These are phyloP conservation scores for Brenthis daphne DNA, from an alignment of 2,888 invertebrate species.

Conservation along the genomic window DNA sequence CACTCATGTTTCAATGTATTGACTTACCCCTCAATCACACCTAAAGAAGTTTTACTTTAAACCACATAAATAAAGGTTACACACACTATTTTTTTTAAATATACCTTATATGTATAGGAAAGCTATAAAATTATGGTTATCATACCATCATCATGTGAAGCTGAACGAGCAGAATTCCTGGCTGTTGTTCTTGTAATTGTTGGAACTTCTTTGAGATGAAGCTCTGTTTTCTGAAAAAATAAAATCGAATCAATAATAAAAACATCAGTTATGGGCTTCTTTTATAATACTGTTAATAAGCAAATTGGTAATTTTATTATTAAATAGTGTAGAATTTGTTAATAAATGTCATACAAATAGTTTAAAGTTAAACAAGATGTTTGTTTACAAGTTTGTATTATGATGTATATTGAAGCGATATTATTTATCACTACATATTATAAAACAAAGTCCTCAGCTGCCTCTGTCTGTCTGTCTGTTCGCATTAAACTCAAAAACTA, in stretches of 20 bases:
- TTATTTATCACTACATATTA: no score
- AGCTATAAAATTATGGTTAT: background rate
- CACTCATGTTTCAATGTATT: no score
- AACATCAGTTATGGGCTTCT: background rate
- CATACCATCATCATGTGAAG: constrained; percentile 70
- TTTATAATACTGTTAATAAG: background rate
- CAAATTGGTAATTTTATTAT: no score
- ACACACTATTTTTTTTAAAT: background rate
- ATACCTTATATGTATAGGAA: background rate
- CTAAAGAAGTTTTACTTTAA: no score
- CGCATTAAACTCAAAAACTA: no score
- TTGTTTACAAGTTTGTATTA: background rate
- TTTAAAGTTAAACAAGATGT: no score
- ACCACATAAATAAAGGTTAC: background rate
- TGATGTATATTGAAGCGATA: background rate
- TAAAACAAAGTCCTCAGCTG: no score
- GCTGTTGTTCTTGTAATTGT: constrained; percentile 44
- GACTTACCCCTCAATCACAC: no score
- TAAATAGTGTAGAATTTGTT: no score
- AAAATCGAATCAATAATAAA: background rate
- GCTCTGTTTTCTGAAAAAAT: constrained; percentile 61
- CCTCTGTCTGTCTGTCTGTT: no score
- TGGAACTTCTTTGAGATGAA: constrained; percentile 54
- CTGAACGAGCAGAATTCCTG: constrained; percentile 53
- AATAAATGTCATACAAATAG: no score